These are phyloP conservation scores for Tigriopus californicus DNA, from an alignment of 2,888 invertebrate genomes.

Conservation along the genomic window DNA sequence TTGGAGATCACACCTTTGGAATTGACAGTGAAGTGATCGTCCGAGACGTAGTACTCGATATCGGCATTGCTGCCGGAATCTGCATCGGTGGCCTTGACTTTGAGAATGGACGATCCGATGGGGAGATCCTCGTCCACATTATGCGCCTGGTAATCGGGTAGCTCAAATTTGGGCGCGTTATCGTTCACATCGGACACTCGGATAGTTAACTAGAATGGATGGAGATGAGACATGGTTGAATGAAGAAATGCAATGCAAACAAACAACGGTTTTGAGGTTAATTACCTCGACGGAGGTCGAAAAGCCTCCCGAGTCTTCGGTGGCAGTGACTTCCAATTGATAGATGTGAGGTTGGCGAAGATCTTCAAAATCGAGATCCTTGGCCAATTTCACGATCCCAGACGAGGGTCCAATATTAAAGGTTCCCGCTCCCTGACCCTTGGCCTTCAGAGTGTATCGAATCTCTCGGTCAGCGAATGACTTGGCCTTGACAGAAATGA, in stretches of 20 bases:
- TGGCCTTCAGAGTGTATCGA: constrained; percentile 82
- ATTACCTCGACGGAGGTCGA: constrained; percentile 68
- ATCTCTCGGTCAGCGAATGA: constrained; percentile 92
- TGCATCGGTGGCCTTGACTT: constrained; percentile 78
- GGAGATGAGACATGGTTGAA: no score
- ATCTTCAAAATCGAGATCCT: constrained; percentile 92
- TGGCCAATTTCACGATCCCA: constrained; percentile 83
- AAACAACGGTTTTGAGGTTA: no score
- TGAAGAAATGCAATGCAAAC: constrained; percentile 38
- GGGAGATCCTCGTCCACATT: constrained; percentile 89
- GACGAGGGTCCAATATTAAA: constrained; percentile 87
- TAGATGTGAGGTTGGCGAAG: constrained; percentile 81
- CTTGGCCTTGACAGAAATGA: constrained; percentile 89
- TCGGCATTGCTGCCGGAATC: constrained; percentile 89
- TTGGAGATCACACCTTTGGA: constrained; percentile 79
- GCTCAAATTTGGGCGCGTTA: constrained; percentile 85
- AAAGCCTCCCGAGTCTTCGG: constrained; percentile 92
- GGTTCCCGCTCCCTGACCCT: constrained; percentile 84
- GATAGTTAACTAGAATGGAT: background rate
- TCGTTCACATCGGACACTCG: constrained; percentile 89
- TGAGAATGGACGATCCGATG: constrained; percentile 72
- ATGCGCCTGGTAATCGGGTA: constrained; percentile 90
- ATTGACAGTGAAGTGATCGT: constrained; percentile 87
- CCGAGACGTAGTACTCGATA: constrained; percentile 74
- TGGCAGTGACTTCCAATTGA: constrained; percentile 72